Evolutionary conservation across 1,140 invertebrate species (phyloP), one percentile per base, ranked within the genome.

Genomic region (Nymphalis io): DNA sequence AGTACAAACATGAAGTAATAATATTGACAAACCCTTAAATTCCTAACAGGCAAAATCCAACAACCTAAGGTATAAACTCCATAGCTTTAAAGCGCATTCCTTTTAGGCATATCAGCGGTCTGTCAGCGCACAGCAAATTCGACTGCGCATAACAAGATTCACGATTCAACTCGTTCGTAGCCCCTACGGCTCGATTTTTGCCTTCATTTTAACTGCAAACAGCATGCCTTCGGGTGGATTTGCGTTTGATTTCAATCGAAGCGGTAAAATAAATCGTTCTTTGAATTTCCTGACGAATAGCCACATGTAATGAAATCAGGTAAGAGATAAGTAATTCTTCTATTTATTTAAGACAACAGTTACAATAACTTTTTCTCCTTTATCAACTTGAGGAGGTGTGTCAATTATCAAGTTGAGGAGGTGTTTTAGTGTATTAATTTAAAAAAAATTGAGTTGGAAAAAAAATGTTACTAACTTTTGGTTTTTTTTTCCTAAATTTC

Each of bases 121-220:
- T 66, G 55, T 58, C 48, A 57, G 51, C 65, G 39, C 38, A 33
- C 4, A 60, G 62, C 13, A 53, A 62, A 64, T 46, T 70, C 33
- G 27, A 42, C 33, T 60, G 21, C 57, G 46, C 63, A 15, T 27
- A 55, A 55, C 51, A 55, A 27, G 20, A n/a, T 55, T 55, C 51
- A 27, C 51, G 51, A 27, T 21, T 3, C 51, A 21, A 20, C 18
- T 21, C 15, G 44, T 11, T 27, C 60, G n/a, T n/a, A 16, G 40
- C 44, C n/a, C 48, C 60, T 42, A 10, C 44, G 18, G 44, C 42
- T 38, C 18, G 60, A 53, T 63, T 51, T 61, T 48, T 63, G 44
- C 27, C 46, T 63, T 40, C 68, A 62, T 63, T 70, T 58, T 63
- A 62, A 70, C 57, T 62, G 68, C 60, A 63, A 51, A 62, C 38